Evolutionary conservation across 35 echinoderm and acorn worm genomes (phyloP).

Genomic region (Hemicentrotus pulcherrimus): DNA sequence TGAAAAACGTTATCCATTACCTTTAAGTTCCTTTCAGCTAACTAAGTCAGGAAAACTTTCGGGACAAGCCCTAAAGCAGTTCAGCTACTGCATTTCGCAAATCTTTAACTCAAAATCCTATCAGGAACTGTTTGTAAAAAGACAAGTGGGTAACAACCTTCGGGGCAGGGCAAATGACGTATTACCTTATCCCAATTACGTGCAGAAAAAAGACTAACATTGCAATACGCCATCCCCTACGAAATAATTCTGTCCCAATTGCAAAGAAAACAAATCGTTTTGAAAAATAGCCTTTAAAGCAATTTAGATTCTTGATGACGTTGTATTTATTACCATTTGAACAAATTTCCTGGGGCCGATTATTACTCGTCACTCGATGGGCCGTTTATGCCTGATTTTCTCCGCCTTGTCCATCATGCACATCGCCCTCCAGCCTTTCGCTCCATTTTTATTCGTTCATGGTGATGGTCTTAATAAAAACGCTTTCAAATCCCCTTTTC

Average conservation of each 20-base stretch:
- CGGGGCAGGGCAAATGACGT: not conserved
- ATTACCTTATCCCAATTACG: not conserved
- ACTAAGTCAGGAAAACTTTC: not conserved
- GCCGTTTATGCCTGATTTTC: not conserved
- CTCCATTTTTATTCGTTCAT: not conserved
- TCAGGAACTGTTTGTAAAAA: conserved; percentile 2
- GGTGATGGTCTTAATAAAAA: not conserved
- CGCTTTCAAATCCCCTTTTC: not conserved
- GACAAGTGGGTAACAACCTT: not conserved
- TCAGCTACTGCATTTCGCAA: not conserved
- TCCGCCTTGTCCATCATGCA: not conserved
- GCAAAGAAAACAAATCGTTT: not conserved
- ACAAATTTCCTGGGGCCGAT: not conserved
- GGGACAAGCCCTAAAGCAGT: not conserved
- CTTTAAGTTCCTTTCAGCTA: not conserved
- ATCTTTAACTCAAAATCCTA: not conserved
- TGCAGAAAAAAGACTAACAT: not conserved
- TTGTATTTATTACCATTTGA: conserved; percentile 1
- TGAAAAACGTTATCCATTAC: too few relatives aligned
- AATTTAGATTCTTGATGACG: not conserved
- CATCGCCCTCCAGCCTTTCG: not conserved
- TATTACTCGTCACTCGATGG: not conserved
- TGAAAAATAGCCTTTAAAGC: not conserved
- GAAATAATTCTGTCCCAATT: not conserved
- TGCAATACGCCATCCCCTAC: not conserved